Evolutionary conservation across 1,140 invertebrate species (phyloP).

Genomic region (Drosophila tropicalis): DNA sequence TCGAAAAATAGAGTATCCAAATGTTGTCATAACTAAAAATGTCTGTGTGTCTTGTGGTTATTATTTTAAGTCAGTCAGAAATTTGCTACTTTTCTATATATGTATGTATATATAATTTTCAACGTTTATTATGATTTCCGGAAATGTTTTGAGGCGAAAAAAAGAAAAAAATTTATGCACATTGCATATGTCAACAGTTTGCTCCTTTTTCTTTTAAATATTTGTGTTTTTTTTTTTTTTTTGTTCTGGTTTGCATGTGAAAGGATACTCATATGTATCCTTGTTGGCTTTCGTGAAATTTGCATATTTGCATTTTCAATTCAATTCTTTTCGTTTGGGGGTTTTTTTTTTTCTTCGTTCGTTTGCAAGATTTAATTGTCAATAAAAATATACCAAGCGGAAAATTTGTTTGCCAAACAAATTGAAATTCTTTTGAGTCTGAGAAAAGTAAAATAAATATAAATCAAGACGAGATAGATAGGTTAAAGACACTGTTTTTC

Average conservation of each 20-base stretch:
- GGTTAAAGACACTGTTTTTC: not conserved
- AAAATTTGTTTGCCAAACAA: constrained; percentile 83
- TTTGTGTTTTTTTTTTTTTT: constrained; percentile 37
- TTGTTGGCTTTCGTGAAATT: constrained; percentile 59
- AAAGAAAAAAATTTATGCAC: constrained; percentile 65
- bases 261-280: constrained; percentile 27
- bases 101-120: constrained; percentile 57
- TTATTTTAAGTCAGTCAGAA: constrained; percentile 68
- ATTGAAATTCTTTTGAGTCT: constrained; percentile 68
- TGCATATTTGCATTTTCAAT: constrained; percentile 76
- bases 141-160: constrained; percentile 69
- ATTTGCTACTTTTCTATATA: constrained; percentile 50
- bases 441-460: constrained; percentile 42
- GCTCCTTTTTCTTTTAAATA: constrained; percentile 17
- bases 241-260: not conserved
- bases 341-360: constrained; percentile 38
- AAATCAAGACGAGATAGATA: constrained; percentile 12
- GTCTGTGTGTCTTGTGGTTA: not conserved
- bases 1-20: not conserved
- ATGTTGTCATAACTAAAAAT: not conserved
- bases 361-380: constrained; percentile 76
- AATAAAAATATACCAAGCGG: constrained; percentile 82
- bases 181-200: constrained; percentile 78
- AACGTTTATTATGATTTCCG: constrained; percentile 81
- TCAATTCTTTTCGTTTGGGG: constrained; percentile 48